Conservation (phyloP, 1,140 invertebrate species). For the Caenorhabditis tropicalis region DNA sequence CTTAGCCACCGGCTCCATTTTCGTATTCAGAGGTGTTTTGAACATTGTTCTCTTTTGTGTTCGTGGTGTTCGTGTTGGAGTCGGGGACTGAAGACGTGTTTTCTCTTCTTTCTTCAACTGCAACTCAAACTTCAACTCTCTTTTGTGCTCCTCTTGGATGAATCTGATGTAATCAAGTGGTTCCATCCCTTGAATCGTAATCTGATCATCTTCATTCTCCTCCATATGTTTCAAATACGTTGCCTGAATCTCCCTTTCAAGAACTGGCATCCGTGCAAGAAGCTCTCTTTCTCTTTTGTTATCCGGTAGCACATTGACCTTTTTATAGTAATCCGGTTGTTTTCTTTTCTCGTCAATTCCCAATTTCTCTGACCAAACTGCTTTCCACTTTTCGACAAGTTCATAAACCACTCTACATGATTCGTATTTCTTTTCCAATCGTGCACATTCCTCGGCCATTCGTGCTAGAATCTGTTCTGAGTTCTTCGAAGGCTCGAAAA, state of each 20-base stretch:
- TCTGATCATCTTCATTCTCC: background rate
- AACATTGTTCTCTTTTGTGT: conserved; percentile 19
- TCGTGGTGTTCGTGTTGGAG: background rate
- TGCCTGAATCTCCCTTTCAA: background rate
- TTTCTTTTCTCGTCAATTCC: background rate
- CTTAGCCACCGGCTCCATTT: conserved; percentile 1
- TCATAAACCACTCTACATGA: background rate
- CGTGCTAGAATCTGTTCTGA: background rate
- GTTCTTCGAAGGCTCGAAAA: background rate
- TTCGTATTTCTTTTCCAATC: conserved; percentile 6
- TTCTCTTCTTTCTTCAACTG: conserved; percentile 9
- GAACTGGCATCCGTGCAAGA: background rate
- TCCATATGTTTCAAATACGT: background rate
- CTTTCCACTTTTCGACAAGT: background rate
- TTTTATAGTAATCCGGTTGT: conserved; percentile 15
- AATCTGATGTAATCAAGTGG: background rate
- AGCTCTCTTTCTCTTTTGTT: conserved; percentile 24
- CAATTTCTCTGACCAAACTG: background rate
- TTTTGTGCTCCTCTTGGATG: conserved; percentile 1
- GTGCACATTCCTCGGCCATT: background rate
- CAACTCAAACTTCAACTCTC: background rate
- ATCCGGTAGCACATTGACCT: conserved; percentile 10
- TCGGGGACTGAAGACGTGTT: background rate
- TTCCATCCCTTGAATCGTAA: background rate
- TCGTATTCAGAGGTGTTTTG: background rate